phyloP scores from a whole-genome alignment of 2,113 vertebrate genomes.

The Gopherus flavomarginatus region DNA sequence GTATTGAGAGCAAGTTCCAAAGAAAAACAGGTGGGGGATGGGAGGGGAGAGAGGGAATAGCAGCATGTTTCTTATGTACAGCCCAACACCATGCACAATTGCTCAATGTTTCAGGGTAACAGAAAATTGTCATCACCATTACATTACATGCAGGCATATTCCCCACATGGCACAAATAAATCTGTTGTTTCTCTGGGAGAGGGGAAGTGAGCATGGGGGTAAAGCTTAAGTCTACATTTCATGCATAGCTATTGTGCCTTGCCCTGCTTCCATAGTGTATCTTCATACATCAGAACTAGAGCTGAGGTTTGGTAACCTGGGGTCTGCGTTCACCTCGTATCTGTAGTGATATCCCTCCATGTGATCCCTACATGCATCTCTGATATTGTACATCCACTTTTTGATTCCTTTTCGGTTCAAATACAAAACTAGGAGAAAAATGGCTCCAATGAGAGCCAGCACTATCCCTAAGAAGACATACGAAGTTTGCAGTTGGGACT shows the following conservation, averaged over 20 bases:
- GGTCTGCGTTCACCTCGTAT: slow-evolving; percentile 96
- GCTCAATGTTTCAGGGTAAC: slow-evolving; percentile 66
- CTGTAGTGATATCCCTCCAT: slow-evolving; percentile 99
- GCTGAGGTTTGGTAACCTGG: slow-evolving; percentile 93
- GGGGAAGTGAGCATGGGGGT: slow-evolving; percentile 64
- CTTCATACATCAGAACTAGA: slow-evolving; percentile 94
- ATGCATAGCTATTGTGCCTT: slow-evolving; percentile 82
- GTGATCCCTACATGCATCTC: slow-evolving; percentile 98
- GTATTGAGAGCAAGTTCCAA: slow-evolving; percentile 21
- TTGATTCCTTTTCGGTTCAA: slow-evolving; percentile 98
- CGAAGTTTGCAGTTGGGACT: slow-evolving; percentile 91
- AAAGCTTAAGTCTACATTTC: slow-evolving; percentile 81
- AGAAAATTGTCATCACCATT: slow-evolving; percentile 67
- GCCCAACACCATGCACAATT: slow-evolving; percentile 78
- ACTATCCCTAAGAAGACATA: slow-evolving; percentile 97
- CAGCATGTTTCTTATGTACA: slow-evolving; percentile 54
- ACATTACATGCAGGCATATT: slow-evolving; percentile 63
- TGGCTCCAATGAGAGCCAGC: slow-evolving; percentile 94
- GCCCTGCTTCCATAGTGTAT: background rate
- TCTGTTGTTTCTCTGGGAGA: slow-evolving; percentile 43
- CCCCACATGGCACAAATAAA: slow-evolving; percentile 44
- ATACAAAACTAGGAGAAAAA: slow-evolving; percentile 97
- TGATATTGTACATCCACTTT: slow-evolving; percentile 97
- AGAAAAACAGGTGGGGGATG: slow-evolving; percentile 1
- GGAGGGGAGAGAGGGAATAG: slow-evolving; percentile 15